Evolutionary conservation across 2,113 vertebrate species (phyloP), one percentile per base, ranked within the genome.

Genomic region (Cavia porcellus): DNA sequence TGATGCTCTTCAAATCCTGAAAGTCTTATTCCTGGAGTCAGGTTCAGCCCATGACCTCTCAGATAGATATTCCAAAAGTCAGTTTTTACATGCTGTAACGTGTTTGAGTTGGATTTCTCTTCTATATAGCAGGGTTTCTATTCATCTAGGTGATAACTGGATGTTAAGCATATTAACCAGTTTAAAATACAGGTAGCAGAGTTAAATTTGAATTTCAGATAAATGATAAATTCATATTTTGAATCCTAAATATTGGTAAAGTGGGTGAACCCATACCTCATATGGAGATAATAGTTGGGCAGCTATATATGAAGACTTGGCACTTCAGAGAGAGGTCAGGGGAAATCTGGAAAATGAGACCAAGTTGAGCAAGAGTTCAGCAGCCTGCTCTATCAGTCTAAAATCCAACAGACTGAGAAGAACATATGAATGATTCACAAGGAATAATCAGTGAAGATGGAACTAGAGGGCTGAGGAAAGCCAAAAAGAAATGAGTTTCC

Each of bases 181-280:
- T 94, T 90, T 84, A 85, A 97, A 72, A 92, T 85, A 89, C 0
- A n/a, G 38, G 55, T 35, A 52, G 24, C 28, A 55, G 7, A 64
- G 4, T 90, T 81, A 90, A 94, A 92, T 59, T n/a, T 66, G 35
- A 85, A 95, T 96, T 94, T 94, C n/a, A 90, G 38, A 89, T 77
- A 95, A 91, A 80, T 12, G 0, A 77, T 10, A 25, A 38, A 30
- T 68, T 86, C 80, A 94, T 68, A 55, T 50, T 93, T 42, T 88
- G 45, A 93, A 13, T 25, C 77, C n/a, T 80, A 83, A 82, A 74
- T 77, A 61, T 52, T 93, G 24, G 25, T 95, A 59, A 64, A 64
- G 64, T 32, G 85, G 28, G 5, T 0, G 22, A 88, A 30, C 42
- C 55, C 68, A 25, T 92, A 6, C 28, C 68, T 96, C 30, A 50